These are phyloP conservation scores for Salticus scenicus DNA, from an alignment of 2,888 invertebrate species.

Conservation along the genomic window DNA sequence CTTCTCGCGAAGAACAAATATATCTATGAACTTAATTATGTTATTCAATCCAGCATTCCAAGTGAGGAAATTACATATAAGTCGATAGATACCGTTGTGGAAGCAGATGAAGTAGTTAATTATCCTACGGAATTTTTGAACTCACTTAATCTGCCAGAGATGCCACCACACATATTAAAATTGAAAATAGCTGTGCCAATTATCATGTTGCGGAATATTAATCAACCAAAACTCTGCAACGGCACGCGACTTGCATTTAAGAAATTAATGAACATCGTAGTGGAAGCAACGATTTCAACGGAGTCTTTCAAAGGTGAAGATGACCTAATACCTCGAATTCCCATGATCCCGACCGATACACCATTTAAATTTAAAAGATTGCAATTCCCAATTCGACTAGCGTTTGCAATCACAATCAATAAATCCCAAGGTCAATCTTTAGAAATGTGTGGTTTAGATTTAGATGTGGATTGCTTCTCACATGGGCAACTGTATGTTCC, in stretches of 20 bases:
- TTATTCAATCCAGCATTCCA: background rate
- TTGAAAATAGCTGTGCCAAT: constrained; percentile 72
- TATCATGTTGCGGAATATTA: constrained; percentile 72
- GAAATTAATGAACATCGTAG: constrained; percentile 10
- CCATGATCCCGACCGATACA: constrained; percentile 65
- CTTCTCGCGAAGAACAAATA: constrained; percentile 70
- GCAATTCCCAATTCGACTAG: constrained; percentile 71
- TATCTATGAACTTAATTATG: constrained; percentile 1
- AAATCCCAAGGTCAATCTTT: constrained; percentile 70
- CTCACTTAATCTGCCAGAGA: constrained; percentile 68
- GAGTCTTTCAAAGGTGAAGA: constrained; percentile 65
- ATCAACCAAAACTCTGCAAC: constrained; percentile 72
- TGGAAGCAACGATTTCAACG: constrained; percentile 35
- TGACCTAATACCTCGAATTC: constrained; percentile 71
- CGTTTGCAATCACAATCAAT: too few species aligned
- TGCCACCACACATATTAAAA: constrained; percentile 71
- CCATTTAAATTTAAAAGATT: constrained; percentile 64
- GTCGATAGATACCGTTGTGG: constrained; percentile 9
- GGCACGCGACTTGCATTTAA: constrained; percentile 71
- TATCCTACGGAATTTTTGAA: constrained; percentile 55
- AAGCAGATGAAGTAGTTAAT: constrained; percentile 11
- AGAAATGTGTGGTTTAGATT: constrained; percentile 50
- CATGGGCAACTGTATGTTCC: constrained; percentile 73
- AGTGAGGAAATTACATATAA: background rate
- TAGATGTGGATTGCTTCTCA: constrained; percentile 68